Conservation (phyloP, 2,113 vertebrate species). For the Pollimyrus isidori region DNA sequence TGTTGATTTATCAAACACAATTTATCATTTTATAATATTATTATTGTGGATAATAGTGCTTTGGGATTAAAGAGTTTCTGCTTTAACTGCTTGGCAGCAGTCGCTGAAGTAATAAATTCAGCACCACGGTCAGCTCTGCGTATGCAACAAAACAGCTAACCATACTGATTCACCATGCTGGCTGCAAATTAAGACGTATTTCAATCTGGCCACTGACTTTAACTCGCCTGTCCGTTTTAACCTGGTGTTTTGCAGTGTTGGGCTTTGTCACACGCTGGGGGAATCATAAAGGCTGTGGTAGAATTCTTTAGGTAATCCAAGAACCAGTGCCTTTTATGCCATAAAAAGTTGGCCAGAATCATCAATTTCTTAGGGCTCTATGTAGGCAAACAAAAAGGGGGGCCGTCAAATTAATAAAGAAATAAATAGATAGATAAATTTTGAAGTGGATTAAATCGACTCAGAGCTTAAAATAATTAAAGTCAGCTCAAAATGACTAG, state of each 20-base stretch:
- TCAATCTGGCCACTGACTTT: background rate
- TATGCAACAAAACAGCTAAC: background rate
- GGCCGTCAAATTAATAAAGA: background rate
- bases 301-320: background rate
- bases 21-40: conserved; percentile 1
- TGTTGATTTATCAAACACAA: background rate
- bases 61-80: background rate
- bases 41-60: background rate
- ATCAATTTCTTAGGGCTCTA: background rate
- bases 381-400: background rate
- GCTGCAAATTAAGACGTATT: background rate
- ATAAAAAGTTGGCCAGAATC: background rate
- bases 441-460: conserved; percentile 10
- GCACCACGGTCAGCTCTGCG: background rate
- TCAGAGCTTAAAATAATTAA: conserved; percentile 13
- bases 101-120: background rate
- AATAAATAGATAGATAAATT: background rate
- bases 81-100: background rate
- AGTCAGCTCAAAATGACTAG: conserved; percentile 3
- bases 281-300: background rate
- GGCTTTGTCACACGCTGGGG: background rate
- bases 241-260: background rate
- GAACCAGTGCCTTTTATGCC: background rate
- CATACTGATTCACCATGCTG: background rate
- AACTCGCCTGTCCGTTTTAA: background rate